phyloP scores from a whole-genome alignment of 2,888 invertebrate species.

The Polymixis flavicincta region DNA sequence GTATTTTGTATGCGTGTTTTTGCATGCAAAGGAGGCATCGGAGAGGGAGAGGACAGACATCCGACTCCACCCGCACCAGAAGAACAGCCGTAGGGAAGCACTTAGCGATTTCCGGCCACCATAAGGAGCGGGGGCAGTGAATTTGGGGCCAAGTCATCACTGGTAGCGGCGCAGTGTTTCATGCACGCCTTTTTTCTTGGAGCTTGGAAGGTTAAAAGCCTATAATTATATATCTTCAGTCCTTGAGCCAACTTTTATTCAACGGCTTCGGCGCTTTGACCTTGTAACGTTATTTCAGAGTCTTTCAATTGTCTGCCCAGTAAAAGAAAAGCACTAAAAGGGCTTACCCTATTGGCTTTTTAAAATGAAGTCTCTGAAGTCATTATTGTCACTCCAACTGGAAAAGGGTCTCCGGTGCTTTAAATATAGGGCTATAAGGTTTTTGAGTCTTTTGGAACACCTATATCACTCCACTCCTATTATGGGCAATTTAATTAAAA shows the following conservation, averaged over 20 bases:
- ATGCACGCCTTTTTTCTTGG: background rate
- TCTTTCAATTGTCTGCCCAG: background rate
- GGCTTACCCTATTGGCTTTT: too few species aligned
- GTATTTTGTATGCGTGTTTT: too few species aligned
- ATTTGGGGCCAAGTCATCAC: background rate
- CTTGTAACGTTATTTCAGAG: background rate
- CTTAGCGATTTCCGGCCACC: background rate
- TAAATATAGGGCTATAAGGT: background rate
- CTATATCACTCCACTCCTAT: background rate
- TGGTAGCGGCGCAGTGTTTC: background rate
- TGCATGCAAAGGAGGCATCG: background rate
- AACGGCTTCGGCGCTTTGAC: too few species aligned
- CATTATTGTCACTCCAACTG: background rate
- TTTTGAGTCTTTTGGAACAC: background rate
- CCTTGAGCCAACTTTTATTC: background rate
- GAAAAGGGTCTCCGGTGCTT: background rate
- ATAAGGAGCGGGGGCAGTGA: background rate
- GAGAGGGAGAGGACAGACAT: too few species aligned
- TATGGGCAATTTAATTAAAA: slow-evolving; percentile 26
- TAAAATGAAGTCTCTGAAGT: background rate
- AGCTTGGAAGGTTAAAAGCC: background rate
- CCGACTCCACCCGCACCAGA: too few species aligned
- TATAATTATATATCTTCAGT: background rate
- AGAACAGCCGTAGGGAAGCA: background rate
- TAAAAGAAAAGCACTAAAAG: background rate